phyloP scores from a whole-genome alignment of 2,888 invertebrate genomes.

The Drosophila cognata region DNA sequence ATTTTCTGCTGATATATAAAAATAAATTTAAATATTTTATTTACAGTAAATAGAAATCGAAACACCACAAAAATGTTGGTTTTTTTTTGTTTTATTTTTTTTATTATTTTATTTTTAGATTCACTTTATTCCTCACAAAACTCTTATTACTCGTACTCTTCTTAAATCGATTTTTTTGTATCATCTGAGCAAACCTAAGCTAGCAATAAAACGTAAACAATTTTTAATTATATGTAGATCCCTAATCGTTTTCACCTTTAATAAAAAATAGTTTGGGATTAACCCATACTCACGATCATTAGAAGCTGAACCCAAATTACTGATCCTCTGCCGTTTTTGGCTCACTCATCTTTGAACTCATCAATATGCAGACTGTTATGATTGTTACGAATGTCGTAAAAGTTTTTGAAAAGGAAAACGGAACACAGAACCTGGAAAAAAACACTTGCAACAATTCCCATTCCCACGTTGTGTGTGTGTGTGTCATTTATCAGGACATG shows the following conservation, averaged over 20 bases:
- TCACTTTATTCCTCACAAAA: not conserved
- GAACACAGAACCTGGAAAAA: conserved; percentile 2
- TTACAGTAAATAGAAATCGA: not conserved
- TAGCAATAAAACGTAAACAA: conserved; percentile 13
- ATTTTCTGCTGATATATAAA: not conserved
- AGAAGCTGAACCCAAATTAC: conserved; percentile 5
- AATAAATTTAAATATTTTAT: not conserved
- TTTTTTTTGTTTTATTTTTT: not conserved
- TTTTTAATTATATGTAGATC: conserved; percentile 20
- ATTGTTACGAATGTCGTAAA: conserved; percentile 5
- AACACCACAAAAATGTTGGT: not conserved
- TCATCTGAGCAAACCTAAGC: not conserved
- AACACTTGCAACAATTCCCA: conserved; percentile 67
- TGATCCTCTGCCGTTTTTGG: conserved; percentile 22
- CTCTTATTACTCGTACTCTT: not conserved
- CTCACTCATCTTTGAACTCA: conserved; percentile 11
- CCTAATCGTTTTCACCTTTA: conserved; percentile 2
- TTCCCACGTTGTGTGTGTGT: conserved; percentile 62
- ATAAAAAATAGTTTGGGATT: conserved; percentile 11
- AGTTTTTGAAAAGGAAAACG: not conserved
- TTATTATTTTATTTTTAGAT: not conserved
- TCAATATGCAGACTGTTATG: conserved; percentile 32
- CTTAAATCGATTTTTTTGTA: not conserved
- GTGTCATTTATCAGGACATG: conserved; percentile 71
- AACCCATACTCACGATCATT: not conserved